Base-by-base conservation (phyloP, 35 echinoderm and acorn worm species). In the Heliocidaris tuberculata region DNA sequence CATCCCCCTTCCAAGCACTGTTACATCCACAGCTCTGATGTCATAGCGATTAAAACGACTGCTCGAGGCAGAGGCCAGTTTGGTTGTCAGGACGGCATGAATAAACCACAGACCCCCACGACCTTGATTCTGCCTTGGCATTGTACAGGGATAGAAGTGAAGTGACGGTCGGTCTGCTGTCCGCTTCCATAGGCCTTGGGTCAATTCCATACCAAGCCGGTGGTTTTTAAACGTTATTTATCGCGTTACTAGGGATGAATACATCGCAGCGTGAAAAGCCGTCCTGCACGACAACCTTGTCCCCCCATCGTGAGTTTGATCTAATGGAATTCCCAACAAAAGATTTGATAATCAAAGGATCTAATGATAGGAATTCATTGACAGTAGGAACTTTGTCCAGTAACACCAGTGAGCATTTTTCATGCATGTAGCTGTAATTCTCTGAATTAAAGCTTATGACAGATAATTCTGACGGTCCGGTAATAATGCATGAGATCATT, bases 161-260 rank as follows among this genome's bases (percentile, higher is more conserved):
- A 78, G 65, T 78, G 65, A 78, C 65, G 17, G 19, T 78, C 65
- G 21, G 19, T 78, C 65, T 2, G 19, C 65, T 0, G 65, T 78
- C 65, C 65, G 65, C 65, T 78, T 78, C 21, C 65, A 78, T 24
- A 78, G 27, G 65, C 65, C 65, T 78, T 78, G 65, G 65, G 65
- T 78, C 65, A 78, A 78, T 78, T 78, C 65, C 65, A 78, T 19
- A 19, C 65, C 19, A 78, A 78, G 65, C 65, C 21, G 65, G 65
- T 78, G 65, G 65, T 78, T 78, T 78, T 78, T 78, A 78, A 78
- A 78, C 65, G 21, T 78, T 78, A n/a, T 78, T 78, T 78, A 78
- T 78, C 21, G 65, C 65, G 65, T 78, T 78, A 78, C 65, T 78
- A 78, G 65, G 65, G 65, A 78, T 78, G 65, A 78, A 78, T 78